phyloP scores from a whole-genome alignment of 2,888 invertebrate species.

The Orchesellides sinensis region DNA sequence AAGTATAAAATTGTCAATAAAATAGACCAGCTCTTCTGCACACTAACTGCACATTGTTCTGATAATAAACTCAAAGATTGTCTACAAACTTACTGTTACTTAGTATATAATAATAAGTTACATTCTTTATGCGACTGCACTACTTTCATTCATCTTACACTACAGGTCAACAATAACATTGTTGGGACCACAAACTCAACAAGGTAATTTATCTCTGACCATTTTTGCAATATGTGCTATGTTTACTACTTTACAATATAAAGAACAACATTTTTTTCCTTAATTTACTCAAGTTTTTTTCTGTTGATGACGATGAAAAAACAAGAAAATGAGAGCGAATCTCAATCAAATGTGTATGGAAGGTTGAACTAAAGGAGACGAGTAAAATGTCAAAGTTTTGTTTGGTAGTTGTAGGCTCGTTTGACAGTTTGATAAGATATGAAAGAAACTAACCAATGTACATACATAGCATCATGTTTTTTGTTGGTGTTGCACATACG shows the following conservation, averaged over 20 bases:
- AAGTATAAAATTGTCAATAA: slow-evolving; percentile 15
- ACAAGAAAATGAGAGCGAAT: slow-evolving; percentile 47
- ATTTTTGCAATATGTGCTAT: slow-evolving; percentile 10
- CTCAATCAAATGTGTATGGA: slow-evolving; percentile 3
- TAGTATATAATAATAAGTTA: slow-evolving; percentile 18
- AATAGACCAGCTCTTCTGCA: slow-evolving; percentile 15
- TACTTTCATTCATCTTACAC: slow-evolving; percentile 35
- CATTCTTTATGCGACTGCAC: slow-evolving; percentile 22
- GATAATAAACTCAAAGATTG: slow-evolving; percentile 34
- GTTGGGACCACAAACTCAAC: slow-evolving; percentile 40
- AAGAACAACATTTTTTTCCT: neutral
- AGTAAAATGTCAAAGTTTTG: slow-evolving; percentile 44
- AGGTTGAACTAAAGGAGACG: neutral
- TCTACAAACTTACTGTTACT: slow-evolving; percentile 51
- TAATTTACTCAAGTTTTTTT: slow-evolving; percentile 38
- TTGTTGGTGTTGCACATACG: neutral
- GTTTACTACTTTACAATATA: slow-evolving; percentile 1
- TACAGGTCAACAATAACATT: slow-evolving; percentile 56
- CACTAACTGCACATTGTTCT: too few species aligned
- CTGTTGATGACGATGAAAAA: slow-evolving; percentile 35
- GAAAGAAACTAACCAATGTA: slow-evolving; percentile 36
- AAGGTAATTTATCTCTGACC: slow-evolving; percentile 22
- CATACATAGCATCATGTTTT: neutral
- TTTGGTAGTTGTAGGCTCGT: slow-evolving; percentile 19
- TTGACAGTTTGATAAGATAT: slow-evolving; percentile 65